These are phyloP conservation scores for Steatocranus sp. DNA, from an alignment of 2,797 vertebrate genomes.

Conservation along the genomic window DNA sequence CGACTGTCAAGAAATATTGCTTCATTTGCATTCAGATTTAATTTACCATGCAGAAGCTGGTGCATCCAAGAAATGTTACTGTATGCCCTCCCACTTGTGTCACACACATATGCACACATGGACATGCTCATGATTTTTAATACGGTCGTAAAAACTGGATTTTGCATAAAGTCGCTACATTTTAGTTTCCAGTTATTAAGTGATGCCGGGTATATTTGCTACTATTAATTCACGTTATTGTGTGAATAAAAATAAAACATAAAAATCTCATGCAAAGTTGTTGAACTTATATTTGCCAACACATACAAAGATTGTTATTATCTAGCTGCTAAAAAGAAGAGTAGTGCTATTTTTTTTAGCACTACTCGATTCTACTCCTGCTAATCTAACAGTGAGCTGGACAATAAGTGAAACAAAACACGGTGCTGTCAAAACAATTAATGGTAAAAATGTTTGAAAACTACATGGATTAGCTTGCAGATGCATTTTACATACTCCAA, in stretches of 20 bases:
- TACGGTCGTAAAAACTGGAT: conserved; percentile 45
- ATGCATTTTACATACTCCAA: background rate
- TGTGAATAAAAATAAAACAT: background rate
- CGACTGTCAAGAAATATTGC: conserved; percentile 78
- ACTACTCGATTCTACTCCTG: background rate
- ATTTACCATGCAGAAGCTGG: conserved; percentile 78
- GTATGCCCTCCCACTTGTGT: conserved; percentile 46
- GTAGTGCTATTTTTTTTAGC: background rate
- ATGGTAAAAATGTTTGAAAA: background rate
- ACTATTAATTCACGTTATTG: conserved; percentile 7
- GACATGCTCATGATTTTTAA: conserved; percentile 57
- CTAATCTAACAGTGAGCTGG: background rate
- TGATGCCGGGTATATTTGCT: conserved; percentile 7
- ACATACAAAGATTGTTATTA: background rate
- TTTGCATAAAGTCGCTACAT: conserved; percentile 42
- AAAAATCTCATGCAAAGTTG: background rate
- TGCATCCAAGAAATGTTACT: conserved; percentile 77
- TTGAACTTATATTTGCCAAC: background rate
- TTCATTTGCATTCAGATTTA: conserved; percentile 84
- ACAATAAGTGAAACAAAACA: background rate
- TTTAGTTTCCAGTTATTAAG: conserved; percentile 21
- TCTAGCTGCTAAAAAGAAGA: background rate
- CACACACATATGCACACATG: conserved; percentile 27
- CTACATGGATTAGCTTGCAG: background rate
- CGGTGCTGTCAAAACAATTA: background rate